phyloP scores from a whole-genome alignment of 2,113 vertebrate genomes.

The Pyxicephalus adspersus region DNA sequence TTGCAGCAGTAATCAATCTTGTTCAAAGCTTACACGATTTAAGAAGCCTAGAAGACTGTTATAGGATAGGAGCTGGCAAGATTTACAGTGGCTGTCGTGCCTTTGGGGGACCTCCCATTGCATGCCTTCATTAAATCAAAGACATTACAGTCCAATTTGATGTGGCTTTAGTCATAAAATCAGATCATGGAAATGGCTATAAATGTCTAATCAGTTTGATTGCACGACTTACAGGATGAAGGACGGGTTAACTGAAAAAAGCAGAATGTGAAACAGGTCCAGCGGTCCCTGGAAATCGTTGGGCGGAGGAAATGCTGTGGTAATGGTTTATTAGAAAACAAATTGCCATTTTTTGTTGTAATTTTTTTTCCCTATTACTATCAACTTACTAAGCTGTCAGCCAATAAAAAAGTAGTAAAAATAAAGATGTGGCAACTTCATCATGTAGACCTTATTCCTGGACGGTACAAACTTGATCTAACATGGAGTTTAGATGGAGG shows the following conservation, averaged over 20 bases:
- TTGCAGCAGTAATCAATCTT: conserved; percentile 21
- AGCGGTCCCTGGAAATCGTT: no score
- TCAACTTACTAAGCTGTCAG: no score
- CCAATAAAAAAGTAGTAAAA: no score
- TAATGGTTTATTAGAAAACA: no score
- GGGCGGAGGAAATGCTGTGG: no score
- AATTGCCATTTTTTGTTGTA: no score
- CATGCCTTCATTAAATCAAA: conserved; percentile 28
- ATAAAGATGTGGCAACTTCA: no score
- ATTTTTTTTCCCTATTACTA: no score
- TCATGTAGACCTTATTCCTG: no score
- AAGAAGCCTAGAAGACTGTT: conserved; percentile 7
- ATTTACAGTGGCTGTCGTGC: not conserved
- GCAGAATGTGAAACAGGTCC: not conserved
- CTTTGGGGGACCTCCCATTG: conserved; percentile 13
- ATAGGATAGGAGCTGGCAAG: conserved; percentile 25
- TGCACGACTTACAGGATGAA: conserved; percentile 6
- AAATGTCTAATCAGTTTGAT: not conserved
- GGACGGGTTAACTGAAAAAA: not conserved
- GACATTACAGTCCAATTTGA: conserved; percentile 23
- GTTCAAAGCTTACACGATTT: conserved; percentile 21
- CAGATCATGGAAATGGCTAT: not conserved
- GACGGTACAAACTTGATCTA: no score
- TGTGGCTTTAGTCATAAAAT: conserved; percentile 32
- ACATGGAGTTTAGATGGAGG: no score